Conservation (phyloP, 1,140 invertebrate genomes). For the Venturia canescens region DNA sequence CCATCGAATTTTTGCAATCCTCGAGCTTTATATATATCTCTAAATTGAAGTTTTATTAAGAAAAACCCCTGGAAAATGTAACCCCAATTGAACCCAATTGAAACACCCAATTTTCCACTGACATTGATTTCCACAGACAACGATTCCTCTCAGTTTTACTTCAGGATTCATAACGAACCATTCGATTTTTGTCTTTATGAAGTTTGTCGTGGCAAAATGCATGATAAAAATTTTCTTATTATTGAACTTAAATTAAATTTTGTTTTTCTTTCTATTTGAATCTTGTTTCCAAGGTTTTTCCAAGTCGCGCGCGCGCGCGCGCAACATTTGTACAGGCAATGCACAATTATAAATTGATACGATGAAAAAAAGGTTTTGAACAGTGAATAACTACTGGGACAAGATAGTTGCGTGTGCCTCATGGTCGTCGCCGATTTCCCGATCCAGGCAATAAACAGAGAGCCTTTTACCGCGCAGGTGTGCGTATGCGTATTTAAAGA, state of each 20-base stretch:
- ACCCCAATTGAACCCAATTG: too few relatives aligned
- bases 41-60: too few relatives aligned
- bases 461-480: background rate
- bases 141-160: too few relatives aligned
- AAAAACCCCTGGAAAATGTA: too few relatives aligned
- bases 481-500: conserved; percentile 4
- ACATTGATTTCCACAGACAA: too few relatives aligned
- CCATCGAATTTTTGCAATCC: background rate
- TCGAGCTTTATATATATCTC: too few relatives aligned
- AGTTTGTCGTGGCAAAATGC: too few relatives aligned
- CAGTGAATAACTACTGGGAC: background rate
- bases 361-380: conserved; percentile 4
- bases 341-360: background rate
- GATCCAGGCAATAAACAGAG: background rate
- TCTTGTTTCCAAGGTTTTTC: background rate
- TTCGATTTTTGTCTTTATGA: too few relatives aligned
- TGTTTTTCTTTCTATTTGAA: background rate
- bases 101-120: too few relatives aligned
- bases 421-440: background rate
- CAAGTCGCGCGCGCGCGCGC: too few relatives aligned
- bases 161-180: too few relatives aligned
- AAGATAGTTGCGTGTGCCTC: background rate
- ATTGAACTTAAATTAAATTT: background rate
- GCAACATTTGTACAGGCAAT: too few relatives aligned
- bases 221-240: background rate